These are phyloP conservation scores for Myocastor coypus DNA, from an alignment of 2,113 vertebrate species.

Conservation along the genomic window DNA sequence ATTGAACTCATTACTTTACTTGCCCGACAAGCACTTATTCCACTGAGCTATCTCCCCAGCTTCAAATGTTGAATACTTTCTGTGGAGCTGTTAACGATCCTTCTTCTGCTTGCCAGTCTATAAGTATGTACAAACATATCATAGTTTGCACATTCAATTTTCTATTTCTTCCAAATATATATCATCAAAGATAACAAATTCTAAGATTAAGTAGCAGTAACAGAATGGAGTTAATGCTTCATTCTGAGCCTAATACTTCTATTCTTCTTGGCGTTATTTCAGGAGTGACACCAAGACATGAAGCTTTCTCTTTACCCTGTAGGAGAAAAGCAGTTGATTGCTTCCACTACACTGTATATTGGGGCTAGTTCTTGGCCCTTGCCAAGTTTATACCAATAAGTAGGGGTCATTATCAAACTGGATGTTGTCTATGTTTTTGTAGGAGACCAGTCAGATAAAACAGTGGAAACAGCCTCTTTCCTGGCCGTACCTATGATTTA, in stretches of 20 bases:
- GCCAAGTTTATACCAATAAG: neutral
- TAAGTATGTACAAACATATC: neutral
- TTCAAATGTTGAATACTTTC: neutral
- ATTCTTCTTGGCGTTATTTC: slow-evolving; percentile 26
- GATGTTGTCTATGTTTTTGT: neutral
- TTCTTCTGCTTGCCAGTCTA: neutral
- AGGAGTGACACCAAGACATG: neutral
- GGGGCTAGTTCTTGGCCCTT: neutral
- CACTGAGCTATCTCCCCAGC: too few species aligned
- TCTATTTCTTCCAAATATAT: neutral
- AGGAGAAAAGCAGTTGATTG: neutral
- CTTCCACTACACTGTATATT: neutral
- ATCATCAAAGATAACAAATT: neutral
- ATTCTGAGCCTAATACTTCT: neutral
- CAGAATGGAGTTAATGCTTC: neutral
- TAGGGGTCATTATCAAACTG: neutral
- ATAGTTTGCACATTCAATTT: neutral
- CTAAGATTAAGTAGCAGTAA: neutral
- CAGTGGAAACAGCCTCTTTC: neutral
- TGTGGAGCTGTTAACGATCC: neutral
- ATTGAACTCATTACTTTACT: too few species aligned
- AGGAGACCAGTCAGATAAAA: neutral
- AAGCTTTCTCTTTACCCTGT: neutral
- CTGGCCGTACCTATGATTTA: neutral
- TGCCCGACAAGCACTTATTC: too few species aligned